Conservation (phyloP, 2,797 vertebrate species). For the Eulemur mongoz region DNA sequence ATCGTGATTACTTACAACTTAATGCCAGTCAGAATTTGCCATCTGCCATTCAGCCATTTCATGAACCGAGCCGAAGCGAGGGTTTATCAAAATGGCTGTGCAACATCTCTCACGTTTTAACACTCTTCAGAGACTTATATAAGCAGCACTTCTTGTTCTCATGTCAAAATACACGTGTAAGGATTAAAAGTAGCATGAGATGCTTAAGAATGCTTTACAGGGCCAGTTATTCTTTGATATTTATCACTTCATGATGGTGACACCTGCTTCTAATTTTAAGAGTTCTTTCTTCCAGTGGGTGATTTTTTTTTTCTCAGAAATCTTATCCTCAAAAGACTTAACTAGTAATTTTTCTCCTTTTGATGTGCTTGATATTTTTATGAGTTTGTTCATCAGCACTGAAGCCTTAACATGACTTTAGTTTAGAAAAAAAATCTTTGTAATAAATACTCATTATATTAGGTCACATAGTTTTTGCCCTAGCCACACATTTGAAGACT, state of each 20-base stretch:
- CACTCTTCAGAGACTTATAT: background rate
- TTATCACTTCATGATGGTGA: constrained; percentile 35
- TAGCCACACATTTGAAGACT: constrained; percentile 39
- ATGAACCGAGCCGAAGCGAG: background rate
- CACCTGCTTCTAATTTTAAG: constrained; percentile 70
- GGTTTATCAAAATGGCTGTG: constrained; percentile 63
- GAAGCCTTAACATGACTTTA: constrained; percentile 47
- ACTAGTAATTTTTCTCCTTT: constrained; percentile 67
- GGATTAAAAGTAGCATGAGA: background rate
- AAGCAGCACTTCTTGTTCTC: constrained; percentile 13
- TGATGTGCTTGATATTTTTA: constrained; percentile 69
- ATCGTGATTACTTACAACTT: background rate
- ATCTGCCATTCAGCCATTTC: constrained; percentile 62
- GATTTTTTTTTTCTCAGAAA: constrained; percentile 51
- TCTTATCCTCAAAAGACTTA: constrained; percentile 62
- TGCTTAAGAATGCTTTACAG: background rate
- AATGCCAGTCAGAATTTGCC: background rate
- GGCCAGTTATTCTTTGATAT: constrained; percentile 39
- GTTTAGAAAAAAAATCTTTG: constrained; percentile 46
- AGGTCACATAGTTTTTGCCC: constrained; percentile 30
- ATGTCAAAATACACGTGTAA: background rate
- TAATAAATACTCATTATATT: constrained; percentile 46
- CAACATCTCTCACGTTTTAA: background rate
- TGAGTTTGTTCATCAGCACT: constrained; percentile 49
- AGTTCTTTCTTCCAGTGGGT: constrained; percentile 41